Base-by-base conservation (phyloP, 1,140 invertebrate species). In the Meloidogyne exigua region DNA sequence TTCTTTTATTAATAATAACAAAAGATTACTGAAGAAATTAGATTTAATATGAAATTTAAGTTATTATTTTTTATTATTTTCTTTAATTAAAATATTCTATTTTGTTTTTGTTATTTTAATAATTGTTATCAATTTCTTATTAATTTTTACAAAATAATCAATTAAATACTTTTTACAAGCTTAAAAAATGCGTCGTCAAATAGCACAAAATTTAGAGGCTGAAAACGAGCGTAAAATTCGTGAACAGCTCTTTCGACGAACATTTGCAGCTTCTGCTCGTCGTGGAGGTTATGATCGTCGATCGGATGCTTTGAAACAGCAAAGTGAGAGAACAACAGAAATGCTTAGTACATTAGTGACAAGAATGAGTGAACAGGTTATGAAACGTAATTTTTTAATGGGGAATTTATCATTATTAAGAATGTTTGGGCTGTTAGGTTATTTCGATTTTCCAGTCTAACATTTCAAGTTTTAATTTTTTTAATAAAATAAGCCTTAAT, bases 281-380 rank as follows among this genome's bases (percentile, higher is more conserved):
- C 74, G 49, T 32, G 36, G 32, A 11, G 65, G 42, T 12, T 75
- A 32, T 62, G 70, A 73, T 64, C 74, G 74, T n/a, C 74, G 74
- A n/a, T 42, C 65, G 11, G 74, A 75, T 36, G 65, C 74, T 9
- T 13, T 75, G 21, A 44, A 57, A 25, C 44, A 65, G 25, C 36
- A 67, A 10, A 78, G 76, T 23, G 66, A 75, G 10, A 39, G 76
- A 18, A 79, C 68, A 67, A 79, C 80, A 13, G 75, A 81, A 57
- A 66, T 42, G 39, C 69, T 79, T n/a, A 70, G 69, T 57, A 57
- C 79, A 28, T 57, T 79, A 72, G 78, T 79, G 25, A 10, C 18
- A 26, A 64, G 70, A 67, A 79, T 79, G 78, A 64, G 79, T 15
- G 79, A 79, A 28, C 68, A 75, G 74, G 74, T 75, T 13, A 28